A percentile compares a stretch with the other conserved stretches of the same genome.
Conservation (phyloP, 2,113 vertebrate genomes). For the Catharus fuscescens region DNA sequence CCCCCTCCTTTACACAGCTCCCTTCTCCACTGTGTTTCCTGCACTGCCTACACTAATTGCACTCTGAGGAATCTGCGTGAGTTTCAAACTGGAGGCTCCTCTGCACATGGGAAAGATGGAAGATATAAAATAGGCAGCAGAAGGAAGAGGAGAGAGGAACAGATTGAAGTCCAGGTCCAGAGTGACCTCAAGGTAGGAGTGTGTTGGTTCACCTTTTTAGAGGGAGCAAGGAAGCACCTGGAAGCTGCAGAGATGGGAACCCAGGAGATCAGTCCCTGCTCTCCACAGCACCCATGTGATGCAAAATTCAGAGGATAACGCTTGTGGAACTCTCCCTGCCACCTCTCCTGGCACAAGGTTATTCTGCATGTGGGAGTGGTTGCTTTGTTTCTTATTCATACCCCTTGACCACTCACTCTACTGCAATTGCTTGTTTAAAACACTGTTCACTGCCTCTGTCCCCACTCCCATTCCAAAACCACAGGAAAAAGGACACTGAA, state of each 20-base stretch:
- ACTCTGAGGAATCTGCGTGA: not conserved
- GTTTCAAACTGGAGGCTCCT: not conserved
- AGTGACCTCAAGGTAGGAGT: not conserved
- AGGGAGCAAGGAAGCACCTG: not conserved
- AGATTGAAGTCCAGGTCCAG: not conserved
- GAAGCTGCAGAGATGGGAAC: not conserved
- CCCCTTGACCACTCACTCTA: not conserved
- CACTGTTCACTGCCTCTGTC: not conserved
- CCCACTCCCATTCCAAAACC: not conserved
- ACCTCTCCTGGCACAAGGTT: not conserved
- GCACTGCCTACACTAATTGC: conserved; percentile 19
- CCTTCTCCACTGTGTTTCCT: not conserved
- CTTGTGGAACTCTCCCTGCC: not conserved
- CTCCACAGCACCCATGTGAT: not conserved
- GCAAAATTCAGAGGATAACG: not conserved
- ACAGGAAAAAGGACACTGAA: not conserved
- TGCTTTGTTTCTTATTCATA: not conserved
- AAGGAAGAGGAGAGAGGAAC: not conserved
- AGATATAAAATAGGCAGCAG: not conserved
- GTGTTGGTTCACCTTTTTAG: not conserved
- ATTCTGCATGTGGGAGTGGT: not conserved
- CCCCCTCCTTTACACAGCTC: not conserved
- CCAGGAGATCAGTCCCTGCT: not conserved
- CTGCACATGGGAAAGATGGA: not conserved
- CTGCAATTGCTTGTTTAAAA: not conserved